Conservation (phyloP, 2,888 invertebrate genomes). For the Endomychus coccineus region DNA sequence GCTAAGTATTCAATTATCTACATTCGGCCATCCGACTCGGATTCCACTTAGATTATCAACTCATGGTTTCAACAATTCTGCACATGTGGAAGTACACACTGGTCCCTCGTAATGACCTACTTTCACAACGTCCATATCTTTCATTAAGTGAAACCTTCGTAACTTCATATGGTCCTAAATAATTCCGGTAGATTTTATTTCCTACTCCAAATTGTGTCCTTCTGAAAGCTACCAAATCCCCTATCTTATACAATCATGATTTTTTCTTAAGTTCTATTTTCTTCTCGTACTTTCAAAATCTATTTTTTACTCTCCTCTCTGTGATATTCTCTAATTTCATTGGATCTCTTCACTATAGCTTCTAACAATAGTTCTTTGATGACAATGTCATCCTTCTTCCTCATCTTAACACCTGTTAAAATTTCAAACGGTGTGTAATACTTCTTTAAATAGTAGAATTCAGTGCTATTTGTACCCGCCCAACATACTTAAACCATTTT, state of each 20-base stretch:
- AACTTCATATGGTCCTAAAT: constrained; percentile 31
- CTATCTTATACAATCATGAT: constrained; percentile 20
- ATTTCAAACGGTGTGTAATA: constrained; percentile 24
- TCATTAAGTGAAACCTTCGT: constrained; percentile 20
- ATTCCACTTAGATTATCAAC: constrained; percentile 2
- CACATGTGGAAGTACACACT: constrained; percentile 19
- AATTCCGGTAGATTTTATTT: constrained; percentile 33
- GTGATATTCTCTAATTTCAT: constrained; percentile 16
- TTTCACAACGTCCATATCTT: constrained; percentile 29
- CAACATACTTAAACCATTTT: constrained; percentile 27
- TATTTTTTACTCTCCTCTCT: constrained; percentile 18
- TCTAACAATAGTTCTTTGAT: constrained; percentile 20
- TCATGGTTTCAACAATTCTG: constrained; percentile 25
- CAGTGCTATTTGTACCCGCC: constrained; percentile 14
- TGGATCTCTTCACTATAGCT: constrained; percentile 13
- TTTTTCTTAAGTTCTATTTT: constrained; percentile 27
- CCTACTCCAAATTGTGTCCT: constrained; percentile 35
- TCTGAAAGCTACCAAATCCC: constrained; percentile 34
- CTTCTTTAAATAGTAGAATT: constrained; percentile 23
- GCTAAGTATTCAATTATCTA: too few species aligned
- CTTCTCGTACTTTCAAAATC: constrained; percentile 20
- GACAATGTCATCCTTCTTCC: constrained; percentile 21
- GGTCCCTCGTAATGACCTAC: constrained; percentile 17
- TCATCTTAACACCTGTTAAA: constrained; percentile 25
- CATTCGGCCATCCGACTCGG: constrained; percentile 11